Evolutionary conservation across 2,888 invertebrate species (phyloP).

Genomic region (Melanophora roralis): DNA sequence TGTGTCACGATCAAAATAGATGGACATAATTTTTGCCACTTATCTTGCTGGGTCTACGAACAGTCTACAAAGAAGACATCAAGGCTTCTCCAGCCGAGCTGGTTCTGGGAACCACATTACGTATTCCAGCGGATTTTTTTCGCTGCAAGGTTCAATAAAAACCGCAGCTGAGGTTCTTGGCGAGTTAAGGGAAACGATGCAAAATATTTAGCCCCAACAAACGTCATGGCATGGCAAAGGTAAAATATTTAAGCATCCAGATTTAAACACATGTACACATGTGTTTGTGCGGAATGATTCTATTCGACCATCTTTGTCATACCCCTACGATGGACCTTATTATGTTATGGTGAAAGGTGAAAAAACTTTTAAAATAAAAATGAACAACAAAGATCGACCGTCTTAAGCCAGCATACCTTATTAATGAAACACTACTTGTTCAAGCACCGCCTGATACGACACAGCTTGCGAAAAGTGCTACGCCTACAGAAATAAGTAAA

Average conservation of each 20-base stretch:
- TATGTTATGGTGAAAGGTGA: neutral
- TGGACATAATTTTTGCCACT: constrained; percentile 48
- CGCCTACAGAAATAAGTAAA: neutral
- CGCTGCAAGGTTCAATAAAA: neutral
- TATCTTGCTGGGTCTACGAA: constrained; percentile 44
- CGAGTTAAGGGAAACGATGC: neutral
- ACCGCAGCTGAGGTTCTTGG: neutral
- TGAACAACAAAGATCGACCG: neutral
- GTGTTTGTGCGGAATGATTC: constrained; percentile 15
- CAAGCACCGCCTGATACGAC: neutral
- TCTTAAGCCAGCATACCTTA: constrained; percentile 11
- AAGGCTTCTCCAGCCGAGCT: constrained; percentile 66
- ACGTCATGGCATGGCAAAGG: neutral
- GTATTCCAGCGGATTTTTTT: constrained; percentile 64
- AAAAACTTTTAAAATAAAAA: neutral
- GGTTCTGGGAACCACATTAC: constrained; percentile 67
- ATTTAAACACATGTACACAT: neutral
- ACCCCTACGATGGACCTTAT: constrained; percentile 11
- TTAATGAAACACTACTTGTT: neutral
- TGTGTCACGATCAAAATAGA: constrained; percentile 37
- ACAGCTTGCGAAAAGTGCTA: neutral
- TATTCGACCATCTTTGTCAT: neutral
- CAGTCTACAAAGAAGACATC: constrained; percentile 46
- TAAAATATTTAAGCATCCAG: constrained; percentile 1
- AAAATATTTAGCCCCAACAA: constrained; percentile 12